Base-by-base conservation (phyloP, 2,797 vertebrate species). In the Lateolabrax maculatus region DNA sequence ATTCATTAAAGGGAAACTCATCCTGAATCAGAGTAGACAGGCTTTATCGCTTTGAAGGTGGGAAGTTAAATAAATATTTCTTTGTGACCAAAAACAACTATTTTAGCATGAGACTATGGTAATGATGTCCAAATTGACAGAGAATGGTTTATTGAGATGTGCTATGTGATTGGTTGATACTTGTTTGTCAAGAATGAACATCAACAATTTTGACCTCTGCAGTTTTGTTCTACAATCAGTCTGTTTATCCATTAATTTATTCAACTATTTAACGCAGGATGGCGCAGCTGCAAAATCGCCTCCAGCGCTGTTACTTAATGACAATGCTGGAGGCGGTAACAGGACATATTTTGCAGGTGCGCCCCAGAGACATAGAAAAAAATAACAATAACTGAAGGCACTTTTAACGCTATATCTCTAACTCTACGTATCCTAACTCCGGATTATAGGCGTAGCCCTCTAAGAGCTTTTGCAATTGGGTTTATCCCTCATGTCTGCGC, bases 1-100 rank as follows among this genome's bases (percentile, higher is more conserved):
- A 13, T 71, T 85, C 70, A 84, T 89, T 80, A 82, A 78, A 81
- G 39, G 2, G 23, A 68, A 76, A 83, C 48, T 37, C 37, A 63
- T 29, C 49, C 60, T 0, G 6, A 48, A 36, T 77, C 72, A 60
- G 39, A 63, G 31, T 9, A 29, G 36, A 53, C 56, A 52, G 27
- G 55, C 71, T 63, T 73, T 72, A 23, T 64, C 70, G 36, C 57
- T 77, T 48, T 60, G 21, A 43, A 62, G 43, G 9, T 58, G 25
- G 18, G 60, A 75, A 49, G 27, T 72, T 48, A 10, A 4, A 61
- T 23, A 48, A 71, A 29, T 57, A 23, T 2, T 29, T 41, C 2
- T 16, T 9, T n/a, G 9, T 19, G 48, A 60, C 29, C n/a, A 55
- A 81, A 63, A 77, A 34, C 34, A 65, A 27, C 18, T 31, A 3